Base-by-base conservation (phyloP, 2,113 vertebrate species). In the Galbula dea region DNA sequence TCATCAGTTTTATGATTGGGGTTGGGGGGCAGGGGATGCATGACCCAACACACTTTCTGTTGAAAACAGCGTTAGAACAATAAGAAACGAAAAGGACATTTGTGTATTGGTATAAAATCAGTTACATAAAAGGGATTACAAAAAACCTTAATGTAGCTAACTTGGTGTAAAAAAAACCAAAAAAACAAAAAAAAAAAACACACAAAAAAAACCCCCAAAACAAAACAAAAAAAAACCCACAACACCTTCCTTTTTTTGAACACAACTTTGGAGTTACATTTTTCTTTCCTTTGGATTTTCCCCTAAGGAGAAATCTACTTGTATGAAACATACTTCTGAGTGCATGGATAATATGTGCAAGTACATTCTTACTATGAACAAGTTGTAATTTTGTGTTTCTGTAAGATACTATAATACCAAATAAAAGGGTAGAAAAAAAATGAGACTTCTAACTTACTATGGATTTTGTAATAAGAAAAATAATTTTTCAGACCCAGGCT, bases 401-500 rank as follows among this genome's bases (percentile, higher is more conserved):
- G 9, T 83, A 68, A 48, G 37, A 22, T 86, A 14, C 41, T 88
- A 2, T 69, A 61, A 13, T 14, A 71, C 15, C 0, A 0, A 65
- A 29, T 57, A n/a, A 8, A 85, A 89, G 10, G 51, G 7, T 9
- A 90, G 76, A 78, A 89, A 63, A 43, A 43, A n/a, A 65, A 39
- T 18, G 59, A 59, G 57, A 46, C n/a, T 20, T 10, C 14, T 69
- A 82, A 80, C 43, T 69, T 77, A 62, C 29, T 86, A 32, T 48
- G 22, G 61, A 46, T 32, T 66, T 80, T 92, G 22, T 75, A 95
- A 93, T 84, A 76, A 46, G 46, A 72, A 92, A 90, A 87, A 88
- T 87, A n/a, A 77, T 94, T 90, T 97, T 98, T 90, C 97, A 99
- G 99, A 98, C 95, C 39, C 89, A 98, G 74, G 97, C 98, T 85